Evolutionary conservation across 1,140 invertebrate genomes (phyloP), one percentile per base, ranked within the genome.

Genomic region (Stenopsyche tienmushanensis): DNA sequence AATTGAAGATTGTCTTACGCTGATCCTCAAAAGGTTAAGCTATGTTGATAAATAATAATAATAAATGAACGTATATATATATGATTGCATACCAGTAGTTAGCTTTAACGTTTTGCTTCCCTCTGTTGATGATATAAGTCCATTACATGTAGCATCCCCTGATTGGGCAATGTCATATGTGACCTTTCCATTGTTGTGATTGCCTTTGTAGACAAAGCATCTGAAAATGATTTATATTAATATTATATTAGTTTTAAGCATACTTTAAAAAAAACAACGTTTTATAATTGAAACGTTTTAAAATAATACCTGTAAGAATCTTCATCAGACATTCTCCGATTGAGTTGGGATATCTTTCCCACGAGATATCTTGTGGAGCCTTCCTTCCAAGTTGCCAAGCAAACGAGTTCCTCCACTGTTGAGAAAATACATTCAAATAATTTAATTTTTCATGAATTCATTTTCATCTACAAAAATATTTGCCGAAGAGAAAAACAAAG

Each of bases 381-480:
- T 74, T 94, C 92, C 77, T 93, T 94, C 92, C 92, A 95, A 41
- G 87, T 87, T 1, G 90, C 93, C 69, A 94, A 76, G 73, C 93
- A 95, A 67, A 91, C 87, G 49, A 95, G 78, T 73, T 93, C 91
- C 75, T 94, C 93, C 26, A 90, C 92, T 94, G 83, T 25, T 68
- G 64, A n/a, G 45, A n/a, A n/a, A n/a, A n/a, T n/a, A n/a, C n/a
- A n/a, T n/a, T 13, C 41, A 54, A 58, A 62, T 44, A 15, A 41
- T 65, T 18, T 60, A 21, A 45, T 24, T 21, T 41, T 39, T 26
- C 2, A 17, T 29, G 2, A 26, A 10, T 2, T 2, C 23, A 20
- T 24, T 5, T 52, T 50, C 13, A 50, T 21, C 17, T 10, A 7
- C 24, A 52, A 52, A n/a, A 52, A 23, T 7, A 21, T 9, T 21